Evolutionary conservation across 2,888 invertebrate genomes (phyloP), one percentile per base, ranked within the genome.

Genomic region (Hydrotaea diabolus): DNA sequence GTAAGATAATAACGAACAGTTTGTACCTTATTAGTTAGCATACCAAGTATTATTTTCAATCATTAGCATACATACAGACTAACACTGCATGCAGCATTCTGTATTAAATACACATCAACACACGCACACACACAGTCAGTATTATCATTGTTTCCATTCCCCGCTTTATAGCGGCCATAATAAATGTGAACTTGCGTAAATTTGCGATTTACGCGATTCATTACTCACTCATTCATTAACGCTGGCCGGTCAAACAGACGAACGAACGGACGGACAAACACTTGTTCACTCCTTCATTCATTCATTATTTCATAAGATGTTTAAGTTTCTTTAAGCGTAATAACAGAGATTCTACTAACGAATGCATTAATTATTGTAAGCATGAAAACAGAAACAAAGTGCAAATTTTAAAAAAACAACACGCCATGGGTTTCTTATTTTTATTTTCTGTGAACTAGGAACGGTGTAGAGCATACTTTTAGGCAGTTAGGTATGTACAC

Each of bases 11-110:
- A 11, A 11, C n/a, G 7, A 49, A 13, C 77, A 62, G 64, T 55
- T 72, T 75, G 81, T 84, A 81, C 84, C 84, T 84, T 69, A 84
- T 81, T 81, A 78, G 76, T 73, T 69, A 39, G 39, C 31, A 31
- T 31, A 31, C 39, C 39, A 39, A 11, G 39, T 39, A 39, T 39
- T 57, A 73, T 66, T 46, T 53, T 23, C 23, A 26, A 8, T 23
- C 55, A 55, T 21, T 8, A 55, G 26, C 59, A 59, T 21, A 26
- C 23, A 5, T 23, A 59, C 23, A 26, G 13, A 57, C 57, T 11
- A 9, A 23, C 57, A 23, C 23, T 53, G 23, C 57, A 57, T 11
- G 23, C n/a, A n/a, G n/a, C 23, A 57, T 23, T 13, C 23, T 5
- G 36, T 36, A 36, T 36, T 3, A 36, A 36, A 36, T 36, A 57